Evolutionary conservation across 2,888 invertebrate genomes (phyloP).

Genomic region (Drosophila antonietae): DNA sequence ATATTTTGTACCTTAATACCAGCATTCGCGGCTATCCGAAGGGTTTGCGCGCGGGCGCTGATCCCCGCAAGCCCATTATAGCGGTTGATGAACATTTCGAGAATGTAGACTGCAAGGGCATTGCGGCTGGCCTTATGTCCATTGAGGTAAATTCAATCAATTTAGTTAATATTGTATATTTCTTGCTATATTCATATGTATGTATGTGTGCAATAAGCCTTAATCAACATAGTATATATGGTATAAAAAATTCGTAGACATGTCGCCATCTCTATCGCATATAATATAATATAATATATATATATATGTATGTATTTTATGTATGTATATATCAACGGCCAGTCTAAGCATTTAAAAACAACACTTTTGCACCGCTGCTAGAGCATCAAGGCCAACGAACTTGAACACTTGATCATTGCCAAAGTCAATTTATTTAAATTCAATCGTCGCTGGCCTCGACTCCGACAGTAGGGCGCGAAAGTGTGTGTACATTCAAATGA

Average conservation of each 20-base stretch:
- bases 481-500: slow-evolving; percentile 52
- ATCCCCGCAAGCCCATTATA: slow-evolving; percentile 91
- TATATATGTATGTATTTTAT: not conserved
- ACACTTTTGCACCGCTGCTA: slow-evolving; percentile 33
- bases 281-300: slow-evolving; percentile 26
- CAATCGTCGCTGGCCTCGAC: slow-evolving; percentile 15
- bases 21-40: slow-evolving; percentile 93
- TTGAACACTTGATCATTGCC: not conserved
- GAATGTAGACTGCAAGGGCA: slow-evolving; percentile 88
- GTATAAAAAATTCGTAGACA: slow-evolving; percentile 68
- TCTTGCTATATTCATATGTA: slow-evolving; percentile 54
- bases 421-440: not conserved
- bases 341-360: slow-evolving; percentile 65
- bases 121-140: slow-evolving; percentile 87
- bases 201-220: slow-evolving; percentile 64
- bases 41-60: slow-evolving; percentile 92
- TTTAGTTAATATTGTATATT: slow-evolving; percentile 47
- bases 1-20: slow-evolving; percentile 93
- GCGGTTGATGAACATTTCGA: slow-evolving; percentile 91
- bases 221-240: slow-evolving; percentile 67
- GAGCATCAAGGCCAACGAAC: slow-evolving; percentile 13
- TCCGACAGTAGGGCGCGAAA: slow-evolving; percentile 29
- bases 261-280: slow-evolving; percentile 38
- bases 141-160: slow-evolving; percentile 86
- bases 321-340: slow-evolving; percentile 38